Evolutionary conservation across 30 jellyfish, hydroid and myxozoan genomes (phyloP).

Genomic region (Pelagia noctiluca): DNA sequence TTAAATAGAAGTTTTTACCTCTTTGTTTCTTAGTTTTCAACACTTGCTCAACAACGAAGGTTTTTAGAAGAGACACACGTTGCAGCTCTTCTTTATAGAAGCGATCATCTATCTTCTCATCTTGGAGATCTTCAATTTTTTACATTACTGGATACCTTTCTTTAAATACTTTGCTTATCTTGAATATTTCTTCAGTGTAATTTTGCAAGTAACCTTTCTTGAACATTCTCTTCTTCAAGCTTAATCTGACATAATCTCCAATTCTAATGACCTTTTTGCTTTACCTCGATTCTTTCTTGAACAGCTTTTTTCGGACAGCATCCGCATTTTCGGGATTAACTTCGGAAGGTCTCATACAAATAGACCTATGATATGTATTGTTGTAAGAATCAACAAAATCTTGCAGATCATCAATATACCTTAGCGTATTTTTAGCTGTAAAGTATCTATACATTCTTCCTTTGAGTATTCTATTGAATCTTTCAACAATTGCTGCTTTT

Average conservation of each 20-base stretch:
- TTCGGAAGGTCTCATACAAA: constrained; percentile 44
- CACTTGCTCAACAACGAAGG: constrained; percentile 36
- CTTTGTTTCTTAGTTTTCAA: neutral
- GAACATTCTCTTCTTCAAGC: constrained; percentile 38
- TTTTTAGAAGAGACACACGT: constrained; percentile 29
- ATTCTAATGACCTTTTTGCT: neutral
- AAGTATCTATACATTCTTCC: constrained; percentile 41
- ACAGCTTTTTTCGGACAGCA: constrained; percentile 22
- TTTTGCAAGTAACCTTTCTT: constrained; percentile 47
- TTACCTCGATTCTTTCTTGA: neutral
- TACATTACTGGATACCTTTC: constrained; percentile 12
- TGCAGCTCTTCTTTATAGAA: constrained; percentile 63
- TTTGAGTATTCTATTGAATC: constrained; percentile 52
- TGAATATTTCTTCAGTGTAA: constrained; percentile 60
- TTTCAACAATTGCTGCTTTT: constrained; percentile 56
- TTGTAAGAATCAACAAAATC: constrained; percentile 46
- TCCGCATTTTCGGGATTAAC: constrained; percentile 40
- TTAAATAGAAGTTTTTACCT: constrained; percentile 41
- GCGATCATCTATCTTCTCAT: constrained; percentile 31
- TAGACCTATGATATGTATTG: constrained; percentile 49
- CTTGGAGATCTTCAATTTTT: constrained; percentile 39
- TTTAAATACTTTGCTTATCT: neutral
- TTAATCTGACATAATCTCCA: constrained; percentile 54
- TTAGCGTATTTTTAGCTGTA: constrained; percentile 15
- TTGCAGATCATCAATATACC: constrained; percentile 34